Evolutionary conservation across 2,797 vertebrate species (phyloP), one percentile per base, ranked within the genome.

Genomic region (Avahi laniger): DNA sequence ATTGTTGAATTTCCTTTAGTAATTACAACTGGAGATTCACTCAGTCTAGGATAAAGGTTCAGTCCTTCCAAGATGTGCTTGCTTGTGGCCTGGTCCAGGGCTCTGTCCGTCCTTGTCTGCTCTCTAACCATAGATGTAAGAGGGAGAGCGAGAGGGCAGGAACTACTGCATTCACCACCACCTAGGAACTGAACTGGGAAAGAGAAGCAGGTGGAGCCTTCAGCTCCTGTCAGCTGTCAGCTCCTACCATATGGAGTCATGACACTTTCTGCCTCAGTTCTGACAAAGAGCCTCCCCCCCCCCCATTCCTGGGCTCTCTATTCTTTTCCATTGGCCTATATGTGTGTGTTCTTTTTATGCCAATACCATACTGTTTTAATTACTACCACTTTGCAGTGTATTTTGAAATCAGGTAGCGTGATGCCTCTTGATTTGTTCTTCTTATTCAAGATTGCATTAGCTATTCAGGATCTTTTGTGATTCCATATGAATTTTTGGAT

Each of bases 61-160:
- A 14, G 33, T 78, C 43, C 41, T 95, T 95, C n/a, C 75, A 70
- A 93, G 43, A 82, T 28, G 65, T 94, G 57, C 78, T 65, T 43
- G n/a, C 38, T 93, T 14, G 11, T 30, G 41, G 54, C 81, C 69
- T 63, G 30, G 20, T 48, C 33, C 43, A 50, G 35, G 92, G 59
- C 13, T 28, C 38, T 50, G 14, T 30, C 79, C n/a, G 10, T 41
- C 30, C 28, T 18, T 12, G 30, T 57, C 2, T n/a, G 76, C 28
- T 88, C 22, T 80, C 12, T 61, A 61, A 28, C 30, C 28, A 30
- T 28, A 30, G 28, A 30, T 28, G 13, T 61, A 28, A 61, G 28
- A 30, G 7, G 52, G 52, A 54, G 52, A 20, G 52, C 1, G 18
- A 22, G 52, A 54, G 28, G 28, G 28, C 24, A 61, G 59, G 59